Percentiles rank a stretch among this genome's conserved stretches.
phyloP scores from a whole-genome alignment of 2,888 invertebrate species.

The Drosophila nr. perissopoda region DNA sequence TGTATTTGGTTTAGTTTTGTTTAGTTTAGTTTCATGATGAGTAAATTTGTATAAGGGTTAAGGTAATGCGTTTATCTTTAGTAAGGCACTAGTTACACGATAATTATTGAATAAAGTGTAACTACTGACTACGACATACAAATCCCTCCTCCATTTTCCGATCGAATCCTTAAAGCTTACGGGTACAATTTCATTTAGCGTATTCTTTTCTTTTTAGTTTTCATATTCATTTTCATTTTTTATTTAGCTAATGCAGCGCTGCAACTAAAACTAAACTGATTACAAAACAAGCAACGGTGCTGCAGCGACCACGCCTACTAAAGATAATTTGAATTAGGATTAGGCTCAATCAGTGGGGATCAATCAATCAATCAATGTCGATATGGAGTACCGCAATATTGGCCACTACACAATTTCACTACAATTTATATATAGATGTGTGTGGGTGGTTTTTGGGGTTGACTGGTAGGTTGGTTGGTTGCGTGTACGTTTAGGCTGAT shows the following conservation, averaged over 20 bases:
- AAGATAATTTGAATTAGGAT: slow-evolving; percentile 62
- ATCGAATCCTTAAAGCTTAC: slow-evolving; percentile 67
- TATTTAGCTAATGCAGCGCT: slow-evolving; percentile 51
- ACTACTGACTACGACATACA: slow-evolving; percentile 84
- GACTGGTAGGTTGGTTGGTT: slow-evolving; percentile 35
- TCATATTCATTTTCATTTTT: slow-evolving; percentile 27
- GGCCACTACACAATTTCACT: slow-evolving; percentile 25
- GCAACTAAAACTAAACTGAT: slow-evolving; percentile 58
- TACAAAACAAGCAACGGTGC: slow-evolving; percentile 50
- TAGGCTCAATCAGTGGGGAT: slow-evolving; percentile 18
- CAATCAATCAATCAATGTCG: slow-evolving; percentile 17
- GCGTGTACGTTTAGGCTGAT: slow-evolving; percentile 46
- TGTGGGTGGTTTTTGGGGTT: slow-evolving; percentile 26
- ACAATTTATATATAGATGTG: slow-evolving; percentile 25
- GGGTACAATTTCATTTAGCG: slow-evolving; percentile 69
- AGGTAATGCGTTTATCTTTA: slow-evolving; percentile 83
- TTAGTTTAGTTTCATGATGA: slow-evolving; percentile 50
- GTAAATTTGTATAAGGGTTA: slow-evolving; percentile 80
- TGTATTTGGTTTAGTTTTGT: slow-evolving; percentile 21
- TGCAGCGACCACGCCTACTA: slow-evolving; percentile 61
- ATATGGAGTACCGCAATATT: slow-evolving; percentile 20
- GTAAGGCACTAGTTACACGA: slow-evolving; percentile 85
- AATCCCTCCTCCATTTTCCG: slow-evolving; percentile 40
- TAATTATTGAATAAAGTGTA: slow-evolving; percentile 78
- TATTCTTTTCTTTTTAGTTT: slow-evolving; percentile 58